Percentiles rank a stretch among this genome's conserved stretches.
Evolutionary conservation across 2,113 vertebrate species (phyloP).

Genomic region (Tenebrosternarchus preto): DNA sequence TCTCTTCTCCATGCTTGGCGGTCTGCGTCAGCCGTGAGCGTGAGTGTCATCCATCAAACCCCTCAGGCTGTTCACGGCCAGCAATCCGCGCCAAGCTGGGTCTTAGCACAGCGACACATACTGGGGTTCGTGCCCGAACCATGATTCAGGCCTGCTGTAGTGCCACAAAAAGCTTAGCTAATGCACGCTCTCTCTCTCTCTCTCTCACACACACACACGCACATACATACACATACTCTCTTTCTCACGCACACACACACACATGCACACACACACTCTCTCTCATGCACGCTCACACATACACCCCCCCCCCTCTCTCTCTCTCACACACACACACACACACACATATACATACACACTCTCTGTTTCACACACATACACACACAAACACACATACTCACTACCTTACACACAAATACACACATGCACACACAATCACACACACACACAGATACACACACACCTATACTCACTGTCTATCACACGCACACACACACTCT

Average conservation of each 20-base stretch:
- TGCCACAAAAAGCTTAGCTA: conserved; percentile 69
- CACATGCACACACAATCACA: no score
- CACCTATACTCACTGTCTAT: no score
- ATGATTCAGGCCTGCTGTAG: conserved; percentile 71
- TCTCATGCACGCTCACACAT: no score
- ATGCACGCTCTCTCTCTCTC: conserved; percentile 60
- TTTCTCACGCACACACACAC: conserved; percentile 59
- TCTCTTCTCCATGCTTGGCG: conserved; percentile 41
- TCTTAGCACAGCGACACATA: conserved; percentile 43
- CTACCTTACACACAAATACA: no score
- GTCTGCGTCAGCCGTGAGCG: conserved; percentile 62
- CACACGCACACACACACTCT: no score
- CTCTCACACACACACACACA: background rate
- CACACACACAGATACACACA: no score
- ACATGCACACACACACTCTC: background rate
- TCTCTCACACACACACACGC: background rate
- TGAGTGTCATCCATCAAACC: conserved; percentile 65
- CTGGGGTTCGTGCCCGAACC: conserved; percentile 55
- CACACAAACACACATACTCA: no score
- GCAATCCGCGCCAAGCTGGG: conserved; percentile 47
- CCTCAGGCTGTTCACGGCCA: conserved; percentile 61
- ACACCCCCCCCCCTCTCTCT: background rate
- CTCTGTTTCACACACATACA: background rate
- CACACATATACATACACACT: no score
- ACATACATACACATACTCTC: background rate